phyloP scores from a whole-genome alignment of 2,113 vertebrate species.

The Crotalus tigris region DNA sequence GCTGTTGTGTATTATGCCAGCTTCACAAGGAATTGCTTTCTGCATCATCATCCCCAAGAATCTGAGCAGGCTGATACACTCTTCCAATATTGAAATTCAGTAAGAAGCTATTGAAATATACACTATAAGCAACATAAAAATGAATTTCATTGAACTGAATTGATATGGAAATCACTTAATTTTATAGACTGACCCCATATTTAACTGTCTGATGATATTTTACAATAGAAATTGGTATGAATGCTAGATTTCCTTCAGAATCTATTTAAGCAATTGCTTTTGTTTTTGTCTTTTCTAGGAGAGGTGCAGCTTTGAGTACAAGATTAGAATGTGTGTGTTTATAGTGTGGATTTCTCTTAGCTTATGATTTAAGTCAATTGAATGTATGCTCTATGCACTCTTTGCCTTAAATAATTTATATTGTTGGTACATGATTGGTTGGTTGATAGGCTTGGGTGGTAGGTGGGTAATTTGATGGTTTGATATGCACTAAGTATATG shows the following conservation, averaged over 20 bases:
- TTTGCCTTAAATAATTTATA: not conserved
- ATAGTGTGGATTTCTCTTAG: not conserved
- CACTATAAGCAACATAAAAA: slow-evolving; percentile 46
- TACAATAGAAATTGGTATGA: not conserved
- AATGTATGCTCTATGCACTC: not conserved
- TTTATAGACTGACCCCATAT: slow-evolving; percentile 41
- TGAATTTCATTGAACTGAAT: slow-evolving; percentile 56
- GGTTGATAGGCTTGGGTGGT: not conserved
- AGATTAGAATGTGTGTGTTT: not conserved
- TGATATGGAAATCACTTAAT: slow-evolving; percentile 48
- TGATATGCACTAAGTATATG: not conserved
- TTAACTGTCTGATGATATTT: not conserved
- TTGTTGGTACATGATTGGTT: not conserved
- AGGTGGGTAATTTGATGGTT: not conserved
- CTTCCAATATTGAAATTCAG: slow-evolving; percentile 45
- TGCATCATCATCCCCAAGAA: slow-evolving; percentile 40
- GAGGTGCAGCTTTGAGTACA: not conserved
- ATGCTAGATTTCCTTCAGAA: slow-evolving; percentile 19
- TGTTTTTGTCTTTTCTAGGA: not conserved
- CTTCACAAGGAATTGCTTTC: slow-evolving; percentile 39
- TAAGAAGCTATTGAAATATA: slow-evolving; percentile 41
- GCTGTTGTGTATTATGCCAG: slow-evolving; percentile 23
- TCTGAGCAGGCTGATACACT: slow-evolving; percentile 52
- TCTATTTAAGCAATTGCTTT: no score
- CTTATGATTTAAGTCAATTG: not conserved